phyloP scores from a whole-genome alignment of 2,888 invertebrate species.

The Temnothorax rugatulus region DNA sequence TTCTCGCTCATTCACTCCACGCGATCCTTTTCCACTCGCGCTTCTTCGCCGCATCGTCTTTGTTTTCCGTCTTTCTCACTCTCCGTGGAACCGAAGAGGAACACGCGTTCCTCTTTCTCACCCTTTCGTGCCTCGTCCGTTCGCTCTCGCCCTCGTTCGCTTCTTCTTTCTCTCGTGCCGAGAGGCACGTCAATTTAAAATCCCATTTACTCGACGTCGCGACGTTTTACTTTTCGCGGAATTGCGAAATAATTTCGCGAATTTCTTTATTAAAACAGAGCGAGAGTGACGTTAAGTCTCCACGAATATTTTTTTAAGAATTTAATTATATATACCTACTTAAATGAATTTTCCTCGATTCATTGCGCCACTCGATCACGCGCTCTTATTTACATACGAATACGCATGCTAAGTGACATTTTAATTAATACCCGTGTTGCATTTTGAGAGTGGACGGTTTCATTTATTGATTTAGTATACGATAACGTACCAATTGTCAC shows the following conservation, averaged over 20 bases:
- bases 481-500: slow-evolving; percentile 37
- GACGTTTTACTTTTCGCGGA: slow-evolving; percentile 21
- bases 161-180: background rate
- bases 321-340: background rate
- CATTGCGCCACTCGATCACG: slow-evolving; percentile 21
- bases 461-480: slow-evolving; percentile 41
- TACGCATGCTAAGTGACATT: slow-evolving; percentile 53
- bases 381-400: slow-evolving; percentile 29
- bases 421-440: slow-evolving; percentile 39
- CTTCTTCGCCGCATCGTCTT: slow-evolving; percentile 20
- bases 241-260: slow-evolving; percentile 17
- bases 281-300: background rate
- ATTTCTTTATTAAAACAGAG: slow-evolving; percentile 8
- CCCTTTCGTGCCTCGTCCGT: background rate
- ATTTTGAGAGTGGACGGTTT: slow-evolving; percentile 34
- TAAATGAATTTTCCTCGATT: slow-evolving; percentile 39
- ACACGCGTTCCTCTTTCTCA: background rate
- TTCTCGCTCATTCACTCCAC: slow-evolving; percentile 72
- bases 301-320: background rate
- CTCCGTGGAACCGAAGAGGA: background rate
- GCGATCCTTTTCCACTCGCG: slow-evolving; percentile 34
- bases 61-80: slow-evolving; percentile 12
- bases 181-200: slow-evolving; percentile 59
- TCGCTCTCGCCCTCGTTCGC: background rate
- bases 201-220: slow-evolving; percentile 53